These are phyloP conservation scores for Pherbina coryleti DNA, from an alignment of 2,888 invertebrate species.

Conservation along the genomic window DNA sequence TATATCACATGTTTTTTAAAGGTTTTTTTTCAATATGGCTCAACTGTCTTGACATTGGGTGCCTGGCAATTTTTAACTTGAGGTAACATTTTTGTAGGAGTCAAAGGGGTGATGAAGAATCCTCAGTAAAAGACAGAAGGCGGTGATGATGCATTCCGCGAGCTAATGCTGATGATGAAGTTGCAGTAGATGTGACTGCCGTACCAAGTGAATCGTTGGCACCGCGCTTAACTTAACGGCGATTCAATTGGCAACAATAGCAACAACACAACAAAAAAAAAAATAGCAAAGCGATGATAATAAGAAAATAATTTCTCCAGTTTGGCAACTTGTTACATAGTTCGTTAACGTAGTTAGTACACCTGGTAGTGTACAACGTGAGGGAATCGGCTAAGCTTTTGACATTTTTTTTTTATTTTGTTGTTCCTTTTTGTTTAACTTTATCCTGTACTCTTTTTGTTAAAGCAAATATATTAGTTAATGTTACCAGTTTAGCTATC, in stretches of 20 bases:
- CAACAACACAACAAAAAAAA: not conserved
- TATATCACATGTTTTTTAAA: too few relatives aligned
- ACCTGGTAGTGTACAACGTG: not conserved
- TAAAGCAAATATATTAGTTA: not conserved
- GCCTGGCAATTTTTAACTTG: not conserved
- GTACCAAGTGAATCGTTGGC: constrained; percentile 14
- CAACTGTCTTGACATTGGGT: not conserved
- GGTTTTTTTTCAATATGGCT: not conserved
- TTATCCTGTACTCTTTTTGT: not conserved
- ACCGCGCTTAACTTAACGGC: constrained; percentile 30
- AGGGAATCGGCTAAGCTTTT: constrained; percentile 16
- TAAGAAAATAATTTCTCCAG: constrained; percentile 50
- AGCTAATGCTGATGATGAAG: not conserved
- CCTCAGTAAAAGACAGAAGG: not conserved
- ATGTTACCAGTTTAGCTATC: not conserved
- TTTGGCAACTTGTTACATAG: constrained; percentile 61
- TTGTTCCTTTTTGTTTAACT: not conserved
- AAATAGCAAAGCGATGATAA: constrained; percentile 33
- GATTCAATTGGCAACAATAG: constrained; percentile 55
- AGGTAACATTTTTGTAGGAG: constrained; percentile 15
- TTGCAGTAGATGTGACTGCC: not conserved
- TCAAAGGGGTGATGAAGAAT: constrained; percentile 4
- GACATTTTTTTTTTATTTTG: not conserved
- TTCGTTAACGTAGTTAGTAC: constrained; percentile 25
- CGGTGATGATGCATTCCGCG: not conserved